These are phyloP conservation scores for Hylaeus anthracinus DNA, from an alignment of 1,140 invertebrate genomes.

Conservation along the genomic window DNA sequence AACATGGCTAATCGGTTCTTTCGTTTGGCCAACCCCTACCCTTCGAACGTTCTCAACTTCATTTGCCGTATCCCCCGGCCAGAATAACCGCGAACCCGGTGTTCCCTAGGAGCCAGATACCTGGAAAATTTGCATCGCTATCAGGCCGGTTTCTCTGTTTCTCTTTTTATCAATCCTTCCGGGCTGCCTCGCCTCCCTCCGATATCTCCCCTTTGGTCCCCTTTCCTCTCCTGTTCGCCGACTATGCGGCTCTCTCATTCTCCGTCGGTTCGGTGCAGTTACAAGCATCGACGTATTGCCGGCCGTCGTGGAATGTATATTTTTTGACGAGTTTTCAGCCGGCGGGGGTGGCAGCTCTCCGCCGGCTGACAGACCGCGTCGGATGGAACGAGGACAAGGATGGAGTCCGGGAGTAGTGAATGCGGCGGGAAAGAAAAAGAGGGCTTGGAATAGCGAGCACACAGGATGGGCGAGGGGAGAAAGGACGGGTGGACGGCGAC, in stretches of 20 bases:
- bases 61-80: slow-evolving; percentile 4
- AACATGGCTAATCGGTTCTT: slow-evolving; percentile 26
- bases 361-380: slow-evolving; percentile 46
- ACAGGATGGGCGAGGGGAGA: slow-evolving; percentile 16
- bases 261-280: slow-evolving; percentile 23
- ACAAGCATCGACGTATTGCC: slow-evolving; percentile 55
- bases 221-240: too few species aligned
- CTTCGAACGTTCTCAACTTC: slow-evolving; percentile 24
- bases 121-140: slow-evolving; percentile 59
- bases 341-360: slow-evolving; percentile 26
- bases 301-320: slow-evolving; percentile 60
- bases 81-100: slow-evolving; percentile 37
- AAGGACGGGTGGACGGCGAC: not conserved
- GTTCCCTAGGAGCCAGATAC: slow-evolving; percentile 42
- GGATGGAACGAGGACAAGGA: slow-evolving; percentile 55
- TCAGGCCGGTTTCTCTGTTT: slow-evolving; percentile 29
- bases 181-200: slow-evolving; percentile 1
- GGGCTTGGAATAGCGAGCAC: slow-evolving; percentile 60
- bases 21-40: not conserved
- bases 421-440: slow-evolving; percentile 63
- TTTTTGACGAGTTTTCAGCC: slow-evolving; percentile 67
- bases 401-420: slow-evolving; percentile 50
- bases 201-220: not conserved
- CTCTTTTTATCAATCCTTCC: slow-evolving; percentile 40
- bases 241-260: not conserved